These are phyloP conservation scores for Diadumene lineata DNA, from an alignment of 92 coral and sea anemone species.

Conservation along the genomic window DNA sequence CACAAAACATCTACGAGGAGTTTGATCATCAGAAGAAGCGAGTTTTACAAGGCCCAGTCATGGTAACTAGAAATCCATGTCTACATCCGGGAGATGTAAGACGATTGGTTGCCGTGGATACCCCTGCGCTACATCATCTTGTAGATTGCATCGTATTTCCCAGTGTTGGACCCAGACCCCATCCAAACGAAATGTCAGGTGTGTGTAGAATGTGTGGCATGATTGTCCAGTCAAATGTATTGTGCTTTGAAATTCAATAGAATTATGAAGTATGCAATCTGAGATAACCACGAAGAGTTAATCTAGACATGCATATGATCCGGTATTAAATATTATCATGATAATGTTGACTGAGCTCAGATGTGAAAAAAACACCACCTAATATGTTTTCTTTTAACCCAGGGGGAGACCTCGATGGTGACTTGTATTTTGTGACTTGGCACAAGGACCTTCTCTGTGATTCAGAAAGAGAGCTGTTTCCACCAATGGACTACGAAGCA, in stretches of 20 bases:
- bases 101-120: constrained; percentile 75
- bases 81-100: constrained; percentile 98
- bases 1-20: constrained; percentile 59
- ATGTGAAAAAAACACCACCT: neutral
- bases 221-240: no score
- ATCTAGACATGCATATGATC: no score
- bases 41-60: constrained; percentile 67
- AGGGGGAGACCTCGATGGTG: constrained; percentile 99
- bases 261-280: no score
- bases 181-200: constrained; percentile 99
- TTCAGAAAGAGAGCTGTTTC: constrained; percentile 48
- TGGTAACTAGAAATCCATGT: constrained; percentile 93
- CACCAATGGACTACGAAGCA: constrained; percentile 91
- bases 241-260: no score
- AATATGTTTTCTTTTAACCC: neutral
- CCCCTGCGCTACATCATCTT: constrained; percentile 72
- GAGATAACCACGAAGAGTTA: no score
- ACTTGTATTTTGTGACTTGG: constrained; percentile 97
- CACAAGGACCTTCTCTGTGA: constrained; percentile 65
- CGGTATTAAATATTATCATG: no score
- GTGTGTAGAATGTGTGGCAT: constrained; percentile 11
- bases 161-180: constrained; percentile 82
- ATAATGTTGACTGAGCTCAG: neutral
- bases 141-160: constrained; percentile 97
- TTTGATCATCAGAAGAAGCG: constrained; percentile 39